Percentiles rank a stretch among this genome's conserved stretches.
phyloP scores from a whole-genome alignment of 2,797 vertebrate genomes.

The Apogon talboti region DNA sequence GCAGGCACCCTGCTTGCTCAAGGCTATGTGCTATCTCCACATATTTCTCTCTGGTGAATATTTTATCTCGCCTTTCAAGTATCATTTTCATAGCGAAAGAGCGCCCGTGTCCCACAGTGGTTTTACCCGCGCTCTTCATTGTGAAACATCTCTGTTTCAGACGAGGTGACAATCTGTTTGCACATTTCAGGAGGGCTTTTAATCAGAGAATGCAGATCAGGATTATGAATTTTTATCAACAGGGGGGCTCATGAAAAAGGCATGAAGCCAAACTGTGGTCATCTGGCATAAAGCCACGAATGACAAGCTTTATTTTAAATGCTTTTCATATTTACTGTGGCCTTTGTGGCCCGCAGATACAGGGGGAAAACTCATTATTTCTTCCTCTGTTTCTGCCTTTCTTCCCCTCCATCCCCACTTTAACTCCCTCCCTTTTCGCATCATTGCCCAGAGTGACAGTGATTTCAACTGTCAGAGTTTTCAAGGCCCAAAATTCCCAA shows the following conservation, averaged over 20 bases:
- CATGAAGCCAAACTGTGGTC: conserved; percentile 56
- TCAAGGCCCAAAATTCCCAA: conserved; percentile 58
- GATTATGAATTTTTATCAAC: conserved; percentile 47
- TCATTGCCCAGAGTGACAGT: conserved; percentile 55
- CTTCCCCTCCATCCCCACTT: conserved; percentile 6
- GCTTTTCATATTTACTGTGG: conserved; percentile 34
- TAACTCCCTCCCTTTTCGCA: conserved; percentile 6
- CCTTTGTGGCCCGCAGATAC: conserved; percentile 32
- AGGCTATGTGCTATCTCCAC: conserved; percentile 62
- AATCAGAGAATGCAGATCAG: conserved; percentile 55
- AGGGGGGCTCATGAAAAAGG: conserved; percentile 49
- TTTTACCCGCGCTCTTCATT: conserved; percentile 32
- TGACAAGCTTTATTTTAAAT: conserved; percentile 39
- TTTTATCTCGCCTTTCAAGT: conserved; percentile 73
- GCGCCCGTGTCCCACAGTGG: conserved; percentile 43
- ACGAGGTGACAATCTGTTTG: conserved; percentile 56
- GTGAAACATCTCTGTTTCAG: conserved; percentile 56
- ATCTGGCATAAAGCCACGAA: conserved; percentile 38
- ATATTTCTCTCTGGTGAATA: conserved; percentile 71
- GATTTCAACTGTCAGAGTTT: conserved; percentile 68
- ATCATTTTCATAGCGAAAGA: conserved; percentile 64
- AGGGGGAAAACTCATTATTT: conserved; percentile 33
- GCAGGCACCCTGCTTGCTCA: conserved; percentile 63
- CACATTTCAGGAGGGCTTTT: conserved; percentile 42
- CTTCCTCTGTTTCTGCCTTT: conserved; percentile 5